Evolutionary conservation across 2,888 invertebrate species (phyloP), one percentile per base, ranked within the genome.

Genomic region (Melieria omissa): DNA sequence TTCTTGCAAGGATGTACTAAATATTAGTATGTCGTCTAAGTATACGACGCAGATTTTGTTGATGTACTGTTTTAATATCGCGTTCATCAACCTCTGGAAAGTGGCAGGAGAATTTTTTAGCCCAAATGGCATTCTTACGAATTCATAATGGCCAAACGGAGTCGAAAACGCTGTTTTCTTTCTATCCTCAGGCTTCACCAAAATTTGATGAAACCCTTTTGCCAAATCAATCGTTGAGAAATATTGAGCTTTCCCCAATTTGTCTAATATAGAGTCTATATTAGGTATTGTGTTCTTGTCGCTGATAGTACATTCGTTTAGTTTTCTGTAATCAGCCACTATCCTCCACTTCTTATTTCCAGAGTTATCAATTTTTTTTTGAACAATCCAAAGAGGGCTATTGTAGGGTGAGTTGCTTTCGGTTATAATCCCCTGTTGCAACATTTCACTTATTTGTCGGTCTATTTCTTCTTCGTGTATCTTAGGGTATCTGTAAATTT

Each of bases 251-350:
- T n/a, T n/a, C n/a, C n/a, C n/a, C n/a, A n/a, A n/a, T n/a, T n/a
- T n/a, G n/a, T n/a, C n/a, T n/a, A n/a, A n/a, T n/a, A n/a, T n/a
- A n/a, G n/a, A n/a, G n/a, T n/a, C n/a, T n/a, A n/a, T n/a, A n/a
- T n/a, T n/a, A n/a, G n/a, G n/a, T n/a, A n/a, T n/a, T n/a, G n/a
- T n/a, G n/a, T n/a, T n/a, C n/a, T n/a, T n/a, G n/a, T n/a, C n/a
- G n/a, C n/a, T n/a, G n/a, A n/a, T n/a, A 12, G 64, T 64, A 8
- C 46, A 64, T 8, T 64, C 46, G n/a, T 49, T n/a, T n/a, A 29
- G 4, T 9, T 29, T 14, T n/a, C 64, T 49, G 7, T 47, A 8
- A 14, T 64, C 14, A 8, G 46, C 64, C 49, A 64, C 12, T 12
- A 64, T 64, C 10, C 44, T 61, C 44, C 14, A 10, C 9, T n/a